Conservation (phyloP, 1,140 invertebrate species). For the Forficula auricularia region DNA sequence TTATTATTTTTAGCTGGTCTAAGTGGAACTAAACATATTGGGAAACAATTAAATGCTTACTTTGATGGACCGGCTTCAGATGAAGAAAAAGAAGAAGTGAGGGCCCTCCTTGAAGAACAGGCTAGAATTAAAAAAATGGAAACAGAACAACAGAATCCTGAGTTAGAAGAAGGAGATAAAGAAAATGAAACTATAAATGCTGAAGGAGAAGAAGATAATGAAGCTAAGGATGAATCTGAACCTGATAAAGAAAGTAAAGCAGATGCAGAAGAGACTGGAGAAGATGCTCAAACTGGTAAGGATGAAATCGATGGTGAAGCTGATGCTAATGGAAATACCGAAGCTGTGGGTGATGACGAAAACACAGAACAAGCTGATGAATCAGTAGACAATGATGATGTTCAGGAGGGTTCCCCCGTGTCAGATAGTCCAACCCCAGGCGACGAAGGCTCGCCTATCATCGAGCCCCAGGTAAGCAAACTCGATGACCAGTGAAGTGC, state of each 20-base stretch:
- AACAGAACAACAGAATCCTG: no score
- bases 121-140: slow-evolving; percentile 1
- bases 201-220: slow-evolving; percentile 15
- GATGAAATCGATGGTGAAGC: slow-evolving; percentile 1
- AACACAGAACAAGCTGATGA: slow-evolving; percentile 5
- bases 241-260: slow-evolving; percentile 11
- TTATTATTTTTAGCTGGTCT: no score
- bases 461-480: no score
- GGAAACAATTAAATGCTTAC: no score
- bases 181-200: slow-evolving; percentile 22
- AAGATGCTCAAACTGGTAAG: slow-evolving; percentile 13
- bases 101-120: no score
- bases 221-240: slow-evolving; percentile 19
- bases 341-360: slow-evolving; percentile 1
- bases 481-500: no score
- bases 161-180: slow-evolving; percentile 13
- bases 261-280: slow-evolving; percentile 15
- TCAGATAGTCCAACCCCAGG: no score
- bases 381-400: slow-evolving; percentile 1
- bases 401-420: slow-evolving; percentile 5
- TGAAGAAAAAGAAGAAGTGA: no score
- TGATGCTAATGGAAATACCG: background rate
- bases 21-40: no score
- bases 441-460: no score
- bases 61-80: no score